Base-by-base conservation (phyloP, 2,113 vertebrate genomes). In the Camelus dromedarius region DNA sequence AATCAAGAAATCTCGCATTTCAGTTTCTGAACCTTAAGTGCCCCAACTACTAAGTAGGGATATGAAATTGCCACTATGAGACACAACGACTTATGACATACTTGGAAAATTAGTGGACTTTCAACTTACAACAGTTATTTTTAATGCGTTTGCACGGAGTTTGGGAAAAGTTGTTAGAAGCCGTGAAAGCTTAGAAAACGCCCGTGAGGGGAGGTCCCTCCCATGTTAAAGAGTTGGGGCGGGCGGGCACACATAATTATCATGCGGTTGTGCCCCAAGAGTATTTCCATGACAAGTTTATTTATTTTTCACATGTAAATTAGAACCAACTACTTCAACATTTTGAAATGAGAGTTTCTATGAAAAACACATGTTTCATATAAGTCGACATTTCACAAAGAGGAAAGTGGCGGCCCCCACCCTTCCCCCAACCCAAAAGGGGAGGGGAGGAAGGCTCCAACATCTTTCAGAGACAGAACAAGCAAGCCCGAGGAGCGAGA, bases 281-380 rank as follows among this genome's bases (percentile, higher is more conserved):
- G 54, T 72, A 89, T 89, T 84, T 96, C 69, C 83, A 90, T 11
- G 62, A 81, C 15, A 70, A 86, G 69, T 89, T 88, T 84, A 88
- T 97, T 94, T 42, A 48, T 96, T 97, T 97, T 75, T 72, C 42
- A 95, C n/a, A 72, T 87, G 91, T 52, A 86, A 90, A 95, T 97
- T 94, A 90, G 92, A 96, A 95, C 52, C 77, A 92, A 92, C 66
- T 83, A 93, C 56, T 97, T 93, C 95, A 86, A 64, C 82, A 97
- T 70, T 42, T 52, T 89, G 92, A 96, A 97, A 94, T 7, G 9
- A 32, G 92, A 38, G 19, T 62, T 95, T 96, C 73, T 97, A 95
- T 84, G 93, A 93, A 87, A 96, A 98, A 94, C 93, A 93, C 97
- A 95, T 96, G 90, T 93, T 96, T 96, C 70, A 19, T 54, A 91